Conservation (phyloP, 2,797 vertebrate species). For the Macropodus opercularis region DNA sequence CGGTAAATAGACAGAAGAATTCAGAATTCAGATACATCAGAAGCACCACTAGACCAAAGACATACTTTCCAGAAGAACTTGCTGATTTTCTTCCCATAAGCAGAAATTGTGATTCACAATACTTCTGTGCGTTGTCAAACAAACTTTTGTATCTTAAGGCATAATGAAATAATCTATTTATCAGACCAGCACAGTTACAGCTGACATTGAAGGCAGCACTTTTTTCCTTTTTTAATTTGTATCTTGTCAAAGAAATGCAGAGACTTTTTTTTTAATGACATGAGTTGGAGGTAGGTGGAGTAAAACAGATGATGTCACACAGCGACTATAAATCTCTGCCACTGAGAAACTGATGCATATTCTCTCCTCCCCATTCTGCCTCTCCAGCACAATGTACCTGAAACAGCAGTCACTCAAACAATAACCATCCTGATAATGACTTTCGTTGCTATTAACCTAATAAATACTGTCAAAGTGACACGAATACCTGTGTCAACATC, state of each 20-base stretch:
- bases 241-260: not conserved
- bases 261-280: not conserved
- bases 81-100: not conserved
- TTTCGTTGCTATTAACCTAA: not conserved
- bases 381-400: not conserved
- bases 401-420: not conserved
- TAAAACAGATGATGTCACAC: slow-evolving; percentile 10
- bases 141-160: slow-evolving; percentile 20
- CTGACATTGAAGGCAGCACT: slow-evolving; percentile 5
- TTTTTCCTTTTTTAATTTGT: not conserved
- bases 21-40: too few species aligned
- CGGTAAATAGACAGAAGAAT: too few species aligned
- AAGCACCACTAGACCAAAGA: slow-evolving; percentile 8
- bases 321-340: not conserved
- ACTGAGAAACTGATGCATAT: slow-evolving; percentile 1
- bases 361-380: slow-evolving; percentile 1
- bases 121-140: slow-evolving; percentile 1
- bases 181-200: slow-evolving; percentile 28
- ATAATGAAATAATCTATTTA: slow-evolving; percentile 32
- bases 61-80: slow-evolving; percentile 2
- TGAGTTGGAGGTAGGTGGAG: not conserved
- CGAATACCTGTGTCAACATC: not conserved
- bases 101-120: slow-evolving; percentile 12
- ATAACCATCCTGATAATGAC: not conserved
- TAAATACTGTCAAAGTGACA: not conserved